A percentile compares a stretch with the other conserved stretches of the same genome.
Conservation (phyloP, 1,140 invertebrate species). For the Drepana arcuata region DNA sequence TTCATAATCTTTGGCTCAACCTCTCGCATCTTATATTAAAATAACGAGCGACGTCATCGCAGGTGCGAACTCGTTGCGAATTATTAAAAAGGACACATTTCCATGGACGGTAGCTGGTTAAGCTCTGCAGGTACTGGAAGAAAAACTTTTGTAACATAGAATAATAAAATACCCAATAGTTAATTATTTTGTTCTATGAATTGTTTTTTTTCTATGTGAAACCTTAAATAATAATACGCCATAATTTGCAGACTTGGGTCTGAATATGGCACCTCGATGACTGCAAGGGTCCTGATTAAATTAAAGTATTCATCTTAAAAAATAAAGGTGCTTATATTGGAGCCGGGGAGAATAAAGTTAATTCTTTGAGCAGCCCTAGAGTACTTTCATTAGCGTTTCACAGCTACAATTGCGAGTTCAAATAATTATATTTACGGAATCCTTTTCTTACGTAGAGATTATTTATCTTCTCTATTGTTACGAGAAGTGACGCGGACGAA, state of each 20-base stretch:
- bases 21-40: slow-evolving; percentile 59
- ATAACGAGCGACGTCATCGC: slow-evolving; percentile 32
- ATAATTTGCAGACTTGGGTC: too few species aligned
- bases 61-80: slow-evolving; percentile 35
- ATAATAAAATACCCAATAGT: too few species aligned
- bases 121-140: too few species aligned
- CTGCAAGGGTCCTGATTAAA: slow-evolving; percentile 37
- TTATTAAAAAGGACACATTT: slow-evolving; percentile 37
- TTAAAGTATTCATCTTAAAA: slow-evolving; percentile 42
- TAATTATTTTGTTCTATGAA: too few species aligned
- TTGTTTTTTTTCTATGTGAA: too few species aligned
- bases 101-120: too few species aligned
- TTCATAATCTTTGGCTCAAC: slow-evolving; percentile 65
- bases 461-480: slow-evolving; percentile 68
- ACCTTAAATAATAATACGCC: too few species aligned
- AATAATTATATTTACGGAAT: slow-evolving; percentile 69
- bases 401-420: slow-evolving; percentile 60
- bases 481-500: slow-evolving; percentile 64
- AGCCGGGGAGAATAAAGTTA: slow-evolving; percentile 46
- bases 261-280: too few species aligned
- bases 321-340: slow-evolving; percentile 51
- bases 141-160: too few species aligned
- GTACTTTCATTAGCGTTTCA: slow-evolving; percentile 58
- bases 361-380: slow-evolving; percentile 36
- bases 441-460: slow-evolving; percentile 67